Evolutionary conservation across 2,888 invertebrate genomes (phyloP).

Genomic region (Acanthacorydalis orientalis): DNA sequence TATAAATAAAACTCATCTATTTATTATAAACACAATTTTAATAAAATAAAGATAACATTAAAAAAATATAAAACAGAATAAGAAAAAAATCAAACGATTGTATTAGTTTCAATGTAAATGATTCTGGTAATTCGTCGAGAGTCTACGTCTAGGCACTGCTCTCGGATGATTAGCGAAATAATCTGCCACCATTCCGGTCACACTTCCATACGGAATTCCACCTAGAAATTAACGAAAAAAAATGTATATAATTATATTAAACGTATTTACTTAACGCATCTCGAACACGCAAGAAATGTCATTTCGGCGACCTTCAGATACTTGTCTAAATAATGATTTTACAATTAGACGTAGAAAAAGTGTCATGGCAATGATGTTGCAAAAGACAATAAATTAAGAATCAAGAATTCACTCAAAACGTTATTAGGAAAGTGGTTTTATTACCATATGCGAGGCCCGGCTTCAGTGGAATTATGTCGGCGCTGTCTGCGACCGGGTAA

Average conservation of each 20-base stretch:
- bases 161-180: slow-evolving; percentile 19
- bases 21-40: no score
- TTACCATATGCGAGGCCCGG: slow-evolving; percentile 26
- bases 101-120: no score
- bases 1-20: no score
- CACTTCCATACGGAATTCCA: slow-evolving; percentile 44
- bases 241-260: neutral
- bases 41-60: no score
- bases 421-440: no score
- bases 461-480: slow-evolving; percentile 24
- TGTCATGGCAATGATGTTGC: neutral
- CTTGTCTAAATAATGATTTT: neutral
- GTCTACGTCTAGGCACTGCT: no score
- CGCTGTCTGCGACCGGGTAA: slow-evolving; percentile 20
- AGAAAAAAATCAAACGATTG: no score
- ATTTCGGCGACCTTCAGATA: neutral
- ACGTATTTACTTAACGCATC: neutral
- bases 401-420: no score
- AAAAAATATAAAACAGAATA: no score
- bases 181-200: slow-evolving; percentile 38
- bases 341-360: neutral
- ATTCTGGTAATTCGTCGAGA: no score
- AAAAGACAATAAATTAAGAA: neutral
- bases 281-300: neutral
- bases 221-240: slow-evolving; percentile 25